Percentiles rank a stretch among this genome's conserved stretches.
phyloP scores from a whole-genome alignment of 2,113 vertebrate species.

The Raphicerus campestris region DNA sequence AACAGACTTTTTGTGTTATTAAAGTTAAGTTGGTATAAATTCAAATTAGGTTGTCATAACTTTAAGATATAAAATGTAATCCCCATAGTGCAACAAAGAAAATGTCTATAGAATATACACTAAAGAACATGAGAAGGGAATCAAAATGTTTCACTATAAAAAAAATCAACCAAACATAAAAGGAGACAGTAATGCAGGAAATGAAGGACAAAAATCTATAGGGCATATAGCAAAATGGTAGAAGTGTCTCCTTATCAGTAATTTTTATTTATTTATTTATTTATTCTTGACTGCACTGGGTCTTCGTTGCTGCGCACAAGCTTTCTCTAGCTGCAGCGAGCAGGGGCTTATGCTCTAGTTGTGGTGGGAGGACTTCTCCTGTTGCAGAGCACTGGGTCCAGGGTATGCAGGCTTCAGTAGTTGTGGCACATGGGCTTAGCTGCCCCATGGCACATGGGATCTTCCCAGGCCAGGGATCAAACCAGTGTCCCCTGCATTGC shows the following conservation, averaged over 20 bases:
- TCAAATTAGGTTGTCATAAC: neutral
- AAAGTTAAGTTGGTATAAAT: neutral
- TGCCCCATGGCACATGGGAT: too few species aligned
- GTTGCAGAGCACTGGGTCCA: too few species aligned
- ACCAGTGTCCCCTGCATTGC: too few species aligned
- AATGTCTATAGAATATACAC: neutral
- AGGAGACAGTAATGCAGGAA: neutral
- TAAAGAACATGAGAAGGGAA: neutral
- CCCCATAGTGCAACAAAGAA: neutral
- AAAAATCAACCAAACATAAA: neutral
- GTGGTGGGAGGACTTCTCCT: too few species aligned
- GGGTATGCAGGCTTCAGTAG: too few species aligned
- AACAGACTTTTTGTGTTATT: neutral
- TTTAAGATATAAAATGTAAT: neutral
- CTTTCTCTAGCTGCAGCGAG: too few species aligned
- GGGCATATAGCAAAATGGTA: neutral
- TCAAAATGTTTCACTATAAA: neutral
- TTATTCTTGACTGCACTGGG: too few species aligned
- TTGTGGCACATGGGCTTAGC: too few species aligned
- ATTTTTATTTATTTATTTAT: neutral
- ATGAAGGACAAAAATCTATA: neutral
- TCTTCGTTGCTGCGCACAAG: too few species aligned
- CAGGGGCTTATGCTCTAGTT: too few species aligned
- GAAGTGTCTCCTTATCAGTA: neutral
- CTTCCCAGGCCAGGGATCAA: too few species aligned